These are phyloP conservation scores for Zoanthus solanderi DNA, from an alignment of 92 coral and sea anemone genomes.

Conservation along the genomic window DNA sequence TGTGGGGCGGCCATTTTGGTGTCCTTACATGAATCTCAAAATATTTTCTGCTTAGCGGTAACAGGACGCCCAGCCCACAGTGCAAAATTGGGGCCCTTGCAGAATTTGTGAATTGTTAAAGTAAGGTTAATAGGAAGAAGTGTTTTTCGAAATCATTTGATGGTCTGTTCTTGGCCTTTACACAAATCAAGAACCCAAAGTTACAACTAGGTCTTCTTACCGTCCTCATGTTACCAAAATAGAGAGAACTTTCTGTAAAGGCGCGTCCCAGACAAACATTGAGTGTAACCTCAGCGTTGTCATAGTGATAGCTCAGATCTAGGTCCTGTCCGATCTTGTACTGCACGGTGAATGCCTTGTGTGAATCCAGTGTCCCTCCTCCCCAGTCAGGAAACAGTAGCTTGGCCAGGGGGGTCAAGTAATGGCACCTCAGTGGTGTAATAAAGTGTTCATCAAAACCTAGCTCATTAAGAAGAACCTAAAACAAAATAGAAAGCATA, in stretches of 20 bases:
- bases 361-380: conserved; percentile 87
- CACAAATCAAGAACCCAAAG: too few relatives aligned
- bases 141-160: too few relatives aligned
- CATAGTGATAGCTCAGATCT: conserved; percentile 92
- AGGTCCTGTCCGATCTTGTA: conserved; percentile 93
- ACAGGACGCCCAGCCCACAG: too few relatives aligned
- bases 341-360: conserved; percentile 97
- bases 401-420: conserved; percentile 78
- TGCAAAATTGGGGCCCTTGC: too few relatives aligned
- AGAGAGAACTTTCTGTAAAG: conserved; percentile 87
- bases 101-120: too few relatives aligned
- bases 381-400: conserved; percentile 89
- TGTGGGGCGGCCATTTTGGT: too few relatives aligned
- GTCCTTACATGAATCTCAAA: too few relatives aligned
- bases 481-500: not conserved
- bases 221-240: conserved; percentile 95
- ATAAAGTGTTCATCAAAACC: conserved; percentile 88
- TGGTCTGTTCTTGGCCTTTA: too few relatives aligned
- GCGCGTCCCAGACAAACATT: conserved; percentile 89
- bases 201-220: conserved; percentile 30
- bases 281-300: conserved; percentile 95
- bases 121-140: too few relatives aligned
- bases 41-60: too few relatives aligned
- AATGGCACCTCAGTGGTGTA: conserved; percentile 78
- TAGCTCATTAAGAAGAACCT: conserved; percentile 92